phyloP scores from a whole-genome alignment of 2,797 vertebrate species.

The Lacerta agilis region DNA sequence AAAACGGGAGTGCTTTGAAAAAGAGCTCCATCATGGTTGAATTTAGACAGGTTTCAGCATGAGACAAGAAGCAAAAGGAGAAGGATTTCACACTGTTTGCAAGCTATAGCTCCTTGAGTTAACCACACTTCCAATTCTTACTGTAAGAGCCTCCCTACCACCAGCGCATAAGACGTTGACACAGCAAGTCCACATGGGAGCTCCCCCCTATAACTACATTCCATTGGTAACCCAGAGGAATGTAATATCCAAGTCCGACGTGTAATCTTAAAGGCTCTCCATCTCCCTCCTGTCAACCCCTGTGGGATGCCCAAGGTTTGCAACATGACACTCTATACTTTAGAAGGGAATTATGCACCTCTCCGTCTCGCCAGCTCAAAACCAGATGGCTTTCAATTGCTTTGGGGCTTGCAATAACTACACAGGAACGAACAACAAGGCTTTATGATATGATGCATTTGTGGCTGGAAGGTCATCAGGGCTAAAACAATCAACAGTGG shows the following conservation, averaged over 20 bases:
- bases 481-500: not conserved
- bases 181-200: conserved; percentile 1
- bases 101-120: not conserved
- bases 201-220: conserved; percentile 9
- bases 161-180: conserved; percentile 5
- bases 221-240: conserved; percentile 28
- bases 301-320: not conserved
- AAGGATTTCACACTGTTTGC: not conserved
- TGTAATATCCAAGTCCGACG: not conserved
- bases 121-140: not conserved
- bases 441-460: not conserved
- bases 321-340: conserved; percentile 43
- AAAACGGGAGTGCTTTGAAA: not conserved
- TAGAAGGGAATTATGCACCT: conserved; percentile 14
- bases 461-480: not conserved
- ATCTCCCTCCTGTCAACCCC: conserved; percentile 13
- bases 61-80: not conserved
- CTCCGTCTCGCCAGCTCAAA: conserved; percentile 3
- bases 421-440: not conserved
- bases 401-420: not conserved
- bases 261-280: conserved; percentile 20
- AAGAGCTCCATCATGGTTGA: not conserved
- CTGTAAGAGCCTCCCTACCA: not conserved
- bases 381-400: conserved; percentile 23
- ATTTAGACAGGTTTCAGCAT: not conserved